A percentile compares a stretch with the other conserved stretches of the same genome.
phyloP scores from a whole-genome alignment of 2,113 vertebrate genomes.

The Mesitornis unicolor region DNA sequence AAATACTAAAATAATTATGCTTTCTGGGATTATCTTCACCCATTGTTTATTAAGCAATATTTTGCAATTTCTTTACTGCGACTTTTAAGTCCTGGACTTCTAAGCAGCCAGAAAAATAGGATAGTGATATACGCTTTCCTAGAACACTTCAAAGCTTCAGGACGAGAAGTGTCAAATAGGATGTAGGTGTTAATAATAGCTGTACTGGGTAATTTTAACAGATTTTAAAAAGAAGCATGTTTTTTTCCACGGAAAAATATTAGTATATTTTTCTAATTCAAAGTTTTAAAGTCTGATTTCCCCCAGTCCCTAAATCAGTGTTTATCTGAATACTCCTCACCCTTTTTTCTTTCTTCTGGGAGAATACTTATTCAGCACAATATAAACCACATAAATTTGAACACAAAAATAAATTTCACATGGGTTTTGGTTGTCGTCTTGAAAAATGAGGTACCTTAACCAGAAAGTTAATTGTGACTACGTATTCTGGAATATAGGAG shows the following conservation, averaged over 20 bases:
- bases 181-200: not conserved
- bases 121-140: not conserved
- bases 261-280: not conserved
- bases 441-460: not conserved
- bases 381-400: not conserved
- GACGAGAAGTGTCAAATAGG: not conserved
- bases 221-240: not conserved
- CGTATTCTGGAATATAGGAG: not conserved
- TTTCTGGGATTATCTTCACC: not conserved
- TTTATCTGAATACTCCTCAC: not conserved
- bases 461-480: not conserved
- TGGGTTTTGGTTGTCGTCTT: not conserved
- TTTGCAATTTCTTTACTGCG: not conserved
- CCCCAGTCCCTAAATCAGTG: accelerated
- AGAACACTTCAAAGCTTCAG: not conserved
- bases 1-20: not conserved
- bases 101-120: not conserved
- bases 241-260: not conserved
- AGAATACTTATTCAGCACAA: not conserved
- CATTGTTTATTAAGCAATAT: not conserved
- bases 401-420: not conserved
- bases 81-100: not conserved
- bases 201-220: not conserved
- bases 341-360: not conserved
- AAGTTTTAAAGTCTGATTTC: not conserved